phyloP scores from a whole-genome alignment of 1,140 invertebrate genomes.

The Hypsibius dujardini region DNA sequence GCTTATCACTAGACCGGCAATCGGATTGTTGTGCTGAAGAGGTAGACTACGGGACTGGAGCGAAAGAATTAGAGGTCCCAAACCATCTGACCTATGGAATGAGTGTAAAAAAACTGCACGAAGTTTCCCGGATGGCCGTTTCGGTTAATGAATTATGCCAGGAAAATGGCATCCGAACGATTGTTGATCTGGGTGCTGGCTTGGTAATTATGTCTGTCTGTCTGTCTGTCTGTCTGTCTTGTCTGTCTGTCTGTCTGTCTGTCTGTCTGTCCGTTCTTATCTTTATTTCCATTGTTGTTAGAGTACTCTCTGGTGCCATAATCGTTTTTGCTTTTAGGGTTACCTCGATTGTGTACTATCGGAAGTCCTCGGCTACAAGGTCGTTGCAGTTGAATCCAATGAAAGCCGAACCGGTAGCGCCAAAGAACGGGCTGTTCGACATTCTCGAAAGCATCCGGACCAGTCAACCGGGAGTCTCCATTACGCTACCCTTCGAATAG shows the following conservation, averaged over 20 bases:
- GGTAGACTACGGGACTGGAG: not conserved
- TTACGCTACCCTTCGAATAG: not conserved
- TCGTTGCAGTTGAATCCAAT: slow-evolving; percentile 28
- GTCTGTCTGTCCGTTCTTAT: slow-evolving; percentile 20
- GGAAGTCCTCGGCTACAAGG: slow-evolving; percentile 24
- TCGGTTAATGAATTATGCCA: not conserved
- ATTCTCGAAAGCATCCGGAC: not conserved
- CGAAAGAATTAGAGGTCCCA: not conserved
- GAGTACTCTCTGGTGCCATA: too few species aligned
- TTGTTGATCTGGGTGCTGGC: slow-evolving; percentile 2
- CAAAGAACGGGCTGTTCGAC: slow-evolving; percentile 21
- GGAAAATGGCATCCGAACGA: not conserved
- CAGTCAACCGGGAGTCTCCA: not conserved
- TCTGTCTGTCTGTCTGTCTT: slow-evolving; percentile 21
- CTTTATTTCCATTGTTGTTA: not conserved
- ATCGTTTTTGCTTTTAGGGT: too few species aligned
- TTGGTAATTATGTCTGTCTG: slow-evolving; percentile 16
- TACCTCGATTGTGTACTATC: slow-evolving; percentile 28
- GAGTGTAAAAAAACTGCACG: slow-evolving; percentile 1
- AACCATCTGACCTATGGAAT: not conserved
- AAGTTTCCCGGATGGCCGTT: slow-evolving; percentile 14
- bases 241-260: slow-evolving; percentile 21
- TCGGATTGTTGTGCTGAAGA: not conserved
- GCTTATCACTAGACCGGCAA: not conserved
- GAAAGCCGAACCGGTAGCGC: slow-evolving; percentile 24